Conservation (phyloP, 2,888 invertebrate species). For the Acleris emargana region DNA sequence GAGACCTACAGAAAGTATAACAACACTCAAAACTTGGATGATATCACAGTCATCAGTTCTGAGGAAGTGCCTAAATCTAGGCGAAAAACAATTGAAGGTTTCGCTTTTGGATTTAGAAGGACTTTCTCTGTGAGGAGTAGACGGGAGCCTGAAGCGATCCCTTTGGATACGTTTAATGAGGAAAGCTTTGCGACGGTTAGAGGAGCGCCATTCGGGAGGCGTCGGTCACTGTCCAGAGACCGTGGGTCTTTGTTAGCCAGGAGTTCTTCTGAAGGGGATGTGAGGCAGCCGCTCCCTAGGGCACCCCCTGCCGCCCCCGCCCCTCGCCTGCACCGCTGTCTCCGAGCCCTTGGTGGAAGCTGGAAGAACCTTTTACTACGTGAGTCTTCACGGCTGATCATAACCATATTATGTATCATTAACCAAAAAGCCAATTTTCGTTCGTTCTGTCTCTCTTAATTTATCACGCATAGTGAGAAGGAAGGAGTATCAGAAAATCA, state of each 20-base stretch:
- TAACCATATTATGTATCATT: constrained; percentile 36
- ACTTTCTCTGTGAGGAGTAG: constrained; percentile 74
- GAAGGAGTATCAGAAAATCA: no score
- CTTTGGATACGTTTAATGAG: constrained; percentile 72
- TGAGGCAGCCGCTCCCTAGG: constrained; percentile 72
- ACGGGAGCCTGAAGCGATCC: constrained; percentile 70
- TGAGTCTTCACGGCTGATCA: constrained; percentile 82
- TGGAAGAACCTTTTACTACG: constrained; percentile 91
- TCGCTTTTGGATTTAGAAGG: constrained; percentile 73
- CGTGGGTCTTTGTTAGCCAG: constrained; percentile 83
- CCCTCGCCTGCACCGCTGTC: constrained; percentile 86
- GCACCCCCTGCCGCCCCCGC: constrained; percentile 73
- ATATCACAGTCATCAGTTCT: constrained; percentile 77
- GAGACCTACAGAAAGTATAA: constrained; percentile 63
- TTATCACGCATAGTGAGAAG: no score
- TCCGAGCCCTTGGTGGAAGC: constrained; percentile 89
- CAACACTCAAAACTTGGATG: constrained; percentile 66
- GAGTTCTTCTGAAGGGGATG: constrained; percentile 89
- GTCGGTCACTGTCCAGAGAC: constrained; percentile 77
- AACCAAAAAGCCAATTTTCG: constrained; percentile 1
- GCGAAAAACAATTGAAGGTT: constrained; percentile 71
- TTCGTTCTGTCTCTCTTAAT: no score
- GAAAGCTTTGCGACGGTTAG: constrained; percentile 75
- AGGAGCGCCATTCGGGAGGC: constrained; percentile 74
- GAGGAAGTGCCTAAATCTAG: constrained; percentile 73